A percentile compares a stretch with the other conserved stretches of the same genome.
phyloP scores from a whole-genome alignment of 2,797 vertebrate genomes.

The Micropoecilia bifurca region DNA sequence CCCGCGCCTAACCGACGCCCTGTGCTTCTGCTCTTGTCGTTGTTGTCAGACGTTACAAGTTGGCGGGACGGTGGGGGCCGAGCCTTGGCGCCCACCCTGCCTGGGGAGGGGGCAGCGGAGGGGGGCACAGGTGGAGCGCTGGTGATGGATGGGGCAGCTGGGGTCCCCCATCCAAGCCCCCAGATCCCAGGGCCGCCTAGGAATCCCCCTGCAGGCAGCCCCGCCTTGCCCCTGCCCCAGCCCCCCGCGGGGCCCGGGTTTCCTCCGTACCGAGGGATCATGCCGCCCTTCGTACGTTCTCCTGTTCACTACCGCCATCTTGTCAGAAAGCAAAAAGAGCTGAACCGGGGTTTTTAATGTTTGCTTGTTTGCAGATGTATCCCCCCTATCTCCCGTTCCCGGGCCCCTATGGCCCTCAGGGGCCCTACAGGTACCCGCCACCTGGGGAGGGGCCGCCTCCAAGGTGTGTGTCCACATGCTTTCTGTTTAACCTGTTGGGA shows the following conservation, averaged over 20 bases:
- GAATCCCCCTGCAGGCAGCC: slow-evolving; percentile 82
- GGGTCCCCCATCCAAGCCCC: slow-evolving; percentile 77
- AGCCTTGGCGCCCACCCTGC: slow-evolving; percentile 81
- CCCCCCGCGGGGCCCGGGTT: slow-evolving; percentile 88
- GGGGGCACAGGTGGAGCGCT: slow-evolving; percentile 84
- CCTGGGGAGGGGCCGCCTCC: slow-evolving; percentile 86
- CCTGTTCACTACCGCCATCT: neutral
- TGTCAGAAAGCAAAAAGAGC: neutral
- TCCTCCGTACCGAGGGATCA: slow-evolving; percentile 90
- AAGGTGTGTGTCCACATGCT: slow-evolving; percentile 74
- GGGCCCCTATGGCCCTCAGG: slow-evolving; percentile 90
- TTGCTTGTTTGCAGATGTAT: slow-evolving; percentile 86
- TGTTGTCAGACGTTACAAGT: slow-evolving; percentile 86
- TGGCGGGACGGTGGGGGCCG: slow-evolving; percentile 97
- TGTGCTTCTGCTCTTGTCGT: slow-evolving; percentile 12
- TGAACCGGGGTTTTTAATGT: neutral
- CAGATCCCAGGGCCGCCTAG: slow-evolving; percentile 81
- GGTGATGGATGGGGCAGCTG: slow-evolving; percentile 84
- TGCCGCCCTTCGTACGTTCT: slow-evolving; percentile 91
- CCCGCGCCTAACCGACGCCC: neutral
- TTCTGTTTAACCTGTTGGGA: neutral
- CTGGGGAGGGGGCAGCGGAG: slow-evolving; percentile 86
- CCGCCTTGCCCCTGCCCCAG: slow-evolving; percentile 84
- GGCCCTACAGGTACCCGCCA: slow-evolving; percentile 88
- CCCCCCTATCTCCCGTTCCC: slow-evolving; percentile 92